Conservation (phyloP, 2,888 invertebrate species). For the Lithosia quadra region DNA sequence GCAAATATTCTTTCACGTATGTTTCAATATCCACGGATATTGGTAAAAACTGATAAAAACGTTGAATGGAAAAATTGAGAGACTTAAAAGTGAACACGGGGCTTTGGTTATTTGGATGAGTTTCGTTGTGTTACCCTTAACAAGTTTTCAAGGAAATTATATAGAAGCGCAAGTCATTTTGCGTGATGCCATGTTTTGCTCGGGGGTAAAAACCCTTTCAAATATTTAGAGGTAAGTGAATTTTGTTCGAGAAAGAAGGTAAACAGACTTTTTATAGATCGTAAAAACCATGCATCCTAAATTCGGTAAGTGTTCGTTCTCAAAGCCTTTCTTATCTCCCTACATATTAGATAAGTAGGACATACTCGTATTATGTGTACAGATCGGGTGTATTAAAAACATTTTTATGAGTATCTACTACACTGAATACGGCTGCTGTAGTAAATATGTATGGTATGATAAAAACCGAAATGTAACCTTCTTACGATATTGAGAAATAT, state of each 20-base stretch:
- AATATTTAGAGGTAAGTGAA: slow-evolving; percentile 63
- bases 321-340: slow-evolving; percentile 30
- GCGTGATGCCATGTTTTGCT: slow-evolving; percentile 40
- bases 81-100: slow-evolving; percentile 37
- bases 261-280: slow-evolving; percentile 65
- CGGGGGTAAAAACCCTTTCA: slow-evolving; percentile 52
- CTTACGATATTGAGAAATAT: neutral
- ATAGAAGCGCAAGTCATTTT: slow-evolving; percentile 47
- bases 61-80: slow-evolving; percentile 25
- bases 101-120: slow-evolving; percentile 22
- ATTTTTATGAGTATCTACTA: slow-evolving; percentile 17
- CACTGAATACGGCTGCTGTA: neutral
- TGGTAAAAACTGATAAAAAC: slow-evolving; percentile 26
- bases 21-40: slow-evolving; percentile 34
- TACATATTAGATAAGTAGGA: slow-evolving; percentile 19
- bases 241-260: slow-evolving; percentile 57
- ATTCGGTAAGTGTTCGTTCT: slow-evolving; percentile 54
- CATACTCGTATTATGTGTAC: neutral
- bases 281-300: slow-evolving; percentile 64
- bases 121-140: slow-evolving; percentile 19
- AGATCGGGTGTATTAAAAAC: slow-evolving; percentile 9
- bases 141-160: slow-evolving; percentile 43
- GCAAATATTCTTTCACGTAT: slow-evolving; percentile 58
- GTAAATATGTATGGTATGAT: neutral
- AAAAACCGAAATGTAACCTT: neutral